Percentiles rank a stretch among this genome's conserved stretches.
phyloP scores from a whole-genome alignment of 2,888 invertebrate species.

The Dasypogon diadema region DNA sequence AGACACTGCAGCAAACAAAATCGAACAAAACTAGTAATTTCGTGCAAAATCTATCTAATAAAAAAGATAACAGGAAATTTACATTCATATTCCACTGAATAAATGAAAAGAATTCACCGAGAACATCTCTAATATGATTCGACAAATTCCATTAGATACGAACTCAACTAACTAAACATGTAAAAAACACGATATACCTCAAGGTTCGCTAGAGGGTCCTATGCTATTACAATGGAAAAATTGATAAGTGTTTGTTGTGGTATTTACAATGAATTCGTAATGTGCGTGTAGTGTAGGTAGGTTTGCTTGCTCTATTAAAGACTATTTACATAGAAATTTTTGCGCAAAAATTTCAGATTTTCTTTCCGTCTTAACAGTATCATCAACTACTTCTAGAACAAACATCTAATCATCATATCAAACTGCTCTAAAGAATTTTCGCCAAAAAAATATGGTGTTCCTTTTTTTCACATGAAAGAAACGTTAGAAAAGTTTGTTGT shows the following conservation, averaged over 20 bases:
- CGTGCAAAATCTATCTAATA: background rate
- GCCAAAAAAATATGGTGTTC: background rate
- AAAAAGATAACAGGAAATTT: background rate
- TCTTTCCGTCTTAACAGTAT: no score
- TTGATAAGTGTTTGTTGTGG: background rate
- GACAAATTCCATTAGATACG: background rate
- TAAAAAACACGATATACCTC: slow-evolving; percentile 17
- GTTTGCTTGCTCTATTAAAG: background rate
- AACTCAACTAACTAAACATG: slow-evolving; percentile 2
- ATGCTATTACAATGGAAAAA: slow-evolving; percentile 23
- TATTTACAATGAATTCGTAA: slow-evolving; percentile 44
- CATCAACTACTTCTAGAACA: slow-evolving; percentile 20
- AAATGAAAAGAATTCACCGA: background rate
- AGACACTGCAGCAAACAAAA: background rate
- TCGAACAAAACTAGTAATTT: background rate
- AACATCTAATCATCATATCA: slow-evolving; percentile 20
- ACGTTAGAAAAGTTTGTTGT: background rate
- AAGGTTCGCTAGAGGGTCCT: slow-evolving; percentile 24
- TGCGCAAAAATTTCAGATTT: slow-evolving; percentile 24
- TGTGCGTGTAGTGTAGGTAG: background rate
- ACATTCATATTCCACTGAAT: background rate
- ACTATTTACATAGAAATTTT: slow-evolving; percentile 25
- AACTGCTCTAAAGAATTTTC: background rate
- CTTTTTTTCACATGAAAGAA: background rate
- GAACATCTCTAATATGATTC: background rate